Base-by-base conservation (phyloP, 1,140 invertebrate genomes). In the Xylocopa sonorina region DNA sequence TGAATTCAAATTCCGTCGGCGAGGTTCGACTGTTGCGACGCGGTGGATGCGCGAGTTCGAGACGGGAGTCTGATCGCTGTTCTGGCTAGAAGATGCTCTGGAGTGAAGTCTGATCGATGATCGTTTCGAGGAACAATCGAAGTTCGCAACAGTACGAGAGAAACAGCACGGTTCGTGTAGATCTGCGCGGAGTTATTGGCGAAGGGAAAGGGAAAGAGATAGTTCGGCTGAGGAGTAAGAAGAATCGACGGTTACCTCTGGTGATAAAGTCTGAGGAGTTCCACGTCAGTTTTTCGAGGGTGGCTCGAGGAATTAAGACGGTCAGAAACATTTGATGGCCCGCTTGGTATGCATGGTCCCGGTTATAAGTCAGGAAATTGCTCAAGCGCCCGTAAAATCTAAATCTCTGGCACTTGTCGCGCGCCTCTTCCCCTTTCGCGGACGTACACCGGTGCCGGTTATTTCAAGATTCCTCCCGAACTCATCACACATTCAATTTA, bases 401-500 rank as follows among this genome's bases (percentile, higher is more conserved):
- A 87, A 90, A 90, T 90, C 88, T 87, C 84, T 82, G 83, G 80
- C 84, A 88, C 86, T 90, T 88, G 87, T 88, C 85, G 81, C 50
- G 41, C 50, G 55, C 74, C 46, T 74, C 38, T 69, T 43, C 12
- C 77, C 27, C 18, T 77, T 43, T 71, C 69, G 76, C 46, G 27
- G 60, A 72, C 73, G 82, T 84, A 84, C 72, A 88, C 81, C 77
- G 69, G 73, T 79, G 74, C 87, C 73, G 81, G 73, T 79, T 84
- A 89, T 91, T 90, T 88, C 82, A 85, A 72, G 80, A 89, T 90
- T 91, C 89, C 87, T 85, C 83, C n/a, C 81, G 83, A 89, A 89
- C 86, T 91, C 88, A 88, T 92, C 88, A 88, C 84, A 88, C 88
- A 69, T 91, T 88, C 91, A 91, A 92, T 92, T 92, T 91, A 86